Evolutionary conservation across 2,888 invertebrate species (phyloP).

Genomic region (Chrysomela aeneicollis): DNA sequence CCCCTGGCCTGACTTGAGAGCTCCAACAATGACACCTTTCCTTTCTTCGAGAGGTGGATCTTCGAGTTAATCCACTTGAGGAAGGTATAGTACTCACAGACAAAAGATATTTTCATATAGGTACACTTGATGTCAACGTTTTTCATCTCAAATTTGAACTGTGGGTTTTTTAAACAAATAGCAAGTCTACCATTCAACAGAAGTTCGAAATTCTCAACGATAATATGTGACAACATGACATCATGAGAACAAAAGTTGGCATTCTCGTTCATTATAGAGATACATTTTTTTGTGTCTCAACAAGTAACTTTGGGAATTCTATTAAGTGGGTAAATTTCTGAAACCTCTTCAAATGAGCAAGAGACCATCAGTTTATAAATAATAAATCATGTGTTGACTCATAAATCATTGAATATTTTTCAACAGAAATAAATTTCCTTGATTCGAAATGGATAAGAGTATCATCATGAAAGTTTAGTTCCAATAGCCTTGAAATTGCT

Average conservation of each 20-base stretch:
- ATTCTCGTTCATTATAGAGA: neutral
- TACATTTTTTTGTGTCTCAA: too few species aligned
- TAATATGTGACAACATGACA: neutral
- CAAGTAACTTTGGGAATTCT: too few species aligned
- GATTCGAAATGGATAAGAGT: too few species aligned
- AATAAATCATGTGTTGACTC: too few species aligned
- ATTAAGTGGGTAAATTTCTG: too few species aligned
- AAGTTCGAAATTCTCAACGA: slow-evolving; percentile 1
- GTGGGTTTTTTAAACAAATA: slow-evolving; percentile 15
- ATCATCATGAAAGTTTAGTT: too few species aligned
- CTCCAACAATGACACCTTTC: slow-evolving; percentile 46
- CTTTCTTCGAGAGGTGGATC: slow-evolving; percentile 35
- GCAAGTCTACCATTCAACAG: neutral
- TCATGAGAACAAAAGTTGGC: neutral
- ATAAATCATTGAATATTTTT: too few species aligned
- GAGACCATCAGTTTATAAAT: too few species aligned
- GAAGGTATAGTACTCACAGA: slow-evolving; percentile 47
- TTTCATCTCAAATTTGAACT: slow-evolving; percentile 3
- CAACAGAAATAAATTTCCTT: too few species aligned
- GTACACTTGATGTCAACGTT: slow-evolving; percentile 54
- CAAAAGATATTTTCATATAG: slow-evolving; percentile 50
- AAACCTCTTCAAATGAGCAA: too few species aligned
- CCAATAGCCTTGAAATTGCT: too few species aligned
- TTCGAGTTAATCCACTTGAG: slow-evolving; percentile 60
- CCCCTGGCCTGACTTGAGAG: slow-evolving; percentile 45